Percentiles rank a stretch among this genome's conserved stretches.
phyloP scores from a whole-genome alignment of 1,140 invertebrate genomes.

The Lepidurus apus region DNA sequence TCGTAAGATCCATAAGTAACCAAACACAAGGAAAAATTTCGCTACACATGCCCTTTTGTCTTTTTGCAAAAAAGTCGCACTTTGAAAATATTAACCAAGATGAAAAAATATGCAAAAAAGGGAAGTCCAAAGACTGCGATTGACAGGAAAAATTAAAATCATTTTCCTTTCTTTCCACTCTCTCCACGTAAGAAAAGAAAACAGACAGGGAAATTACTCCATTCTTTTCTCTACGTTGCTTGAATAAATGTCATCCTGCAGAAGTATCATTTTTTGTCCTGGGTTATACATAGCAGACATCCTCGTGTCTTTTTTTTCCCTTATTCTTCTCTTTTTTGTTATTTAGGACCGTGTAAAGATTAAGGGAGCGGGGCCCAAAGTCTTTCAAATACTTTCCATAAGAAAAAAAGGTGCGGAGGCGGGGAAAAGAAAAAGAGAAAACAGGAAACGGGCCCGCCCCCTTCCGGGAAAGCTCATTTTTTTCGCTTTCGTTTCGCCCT shows the following conservation, averaged over 20 bases:
- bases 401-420: background rate
- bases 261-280: background rate
- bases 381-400: background rate
- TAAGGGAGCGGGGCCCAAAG: background rate
- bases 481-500: background rate
- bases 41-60: background rate
- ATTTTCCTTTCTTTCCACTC: background rate
- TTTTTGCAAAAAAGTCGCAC: background rate
- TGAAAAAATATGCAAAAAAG: background rate
- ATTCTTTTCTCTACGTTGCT: background rate
- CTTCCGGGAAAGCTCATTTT: background rate
- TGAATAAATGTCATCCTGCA: constrained; percentile 3
- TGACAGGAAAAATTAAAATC: background rate
- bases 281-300: background rate
- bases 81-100: constrained; percentile 4
- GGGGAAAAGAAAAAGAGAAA: background rate
- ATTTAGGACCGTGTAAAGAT: background rate
- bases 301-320: background rate
- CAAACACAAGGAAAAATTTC: background rate
- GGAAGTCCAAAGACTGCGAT: background rate
- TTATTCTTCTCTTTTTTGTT: background rate
- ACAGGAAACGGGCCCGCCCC: background rate
- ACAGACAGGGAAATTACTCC: background rate
- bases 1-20: constrained; percentile 11
- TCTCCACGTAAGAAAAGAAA: background rate